These are phyloP conservation scores for Drosophila arawakana DNA, from an alignment of 1,140 invertebrate genomes.

Conservation along the genomic window DNA sequence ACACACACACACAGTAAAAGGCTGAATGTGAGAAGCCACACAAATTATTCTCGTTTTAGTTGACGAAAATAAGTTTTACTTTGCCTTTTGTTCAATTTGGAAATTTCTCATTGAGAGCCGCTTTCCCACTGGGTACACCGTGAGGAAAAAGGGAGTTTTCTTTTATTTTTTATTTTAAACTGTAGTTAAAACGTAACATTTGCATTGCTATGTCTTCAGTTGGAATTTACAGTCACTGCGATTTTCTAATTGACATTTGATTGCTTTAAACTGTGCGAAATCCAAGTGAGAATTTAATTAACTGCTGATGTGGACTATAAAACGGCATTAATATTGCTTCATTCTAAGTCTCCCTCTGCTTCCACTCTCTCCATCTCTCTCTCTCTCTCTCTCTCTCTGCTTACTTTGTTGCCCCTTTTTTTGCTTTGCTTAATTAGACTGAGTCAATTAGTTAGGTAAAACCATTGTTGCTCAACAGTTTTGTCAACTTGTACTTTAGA, in stretches of 20 bases:
- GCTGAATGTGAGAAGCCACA: slow-evolving; percentile 54
- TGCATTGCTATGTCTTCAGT: slow-evolving; percentile 43
- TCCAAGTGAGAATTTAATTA: slow-evolving; percentile 8
- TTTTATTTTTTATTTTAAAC: neutral
- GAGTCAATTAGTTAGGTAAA: neutral
- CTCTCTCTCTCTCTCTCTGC: neutral
- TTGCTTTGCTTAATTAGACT: neutral
- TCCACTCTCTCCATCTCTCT: neutral
- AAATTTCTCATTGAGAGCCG: slow-evolving; percentile 29
- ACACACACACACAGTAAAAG: slow-evolving; percentile 1
- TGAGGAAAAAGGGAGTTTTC: neutral
- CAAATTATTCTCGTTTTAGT: slow-evolving; percentile 52
- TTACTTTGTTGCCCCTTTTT: neutral
- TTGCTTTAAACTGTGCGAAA: slow-evolving; percentile 5
- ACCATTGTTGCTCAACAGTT: no score
- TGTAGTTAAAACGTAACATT: slow-evolving; percentile 19
- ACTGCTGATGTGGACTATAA: neutral
- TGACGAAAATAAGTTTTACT: slow-evolving; percentile 65
- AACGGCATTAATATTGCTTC: neutral
- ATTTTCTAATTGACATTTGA: slow-evolving; percentile 38
- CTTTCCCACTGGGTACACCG: no score
- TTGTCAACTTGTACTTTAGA: neutral
- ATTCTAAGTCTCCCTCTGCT: neutral
- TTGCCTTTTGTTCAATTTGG: slow-evolving; percentile 14
- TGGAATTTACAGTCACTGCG: slow-evolving; percentile 16